phyloP scores from a whole-genome alignment of 1,140 invertebrate genomes.

The Plectrocnemia conspersa region DNA sequence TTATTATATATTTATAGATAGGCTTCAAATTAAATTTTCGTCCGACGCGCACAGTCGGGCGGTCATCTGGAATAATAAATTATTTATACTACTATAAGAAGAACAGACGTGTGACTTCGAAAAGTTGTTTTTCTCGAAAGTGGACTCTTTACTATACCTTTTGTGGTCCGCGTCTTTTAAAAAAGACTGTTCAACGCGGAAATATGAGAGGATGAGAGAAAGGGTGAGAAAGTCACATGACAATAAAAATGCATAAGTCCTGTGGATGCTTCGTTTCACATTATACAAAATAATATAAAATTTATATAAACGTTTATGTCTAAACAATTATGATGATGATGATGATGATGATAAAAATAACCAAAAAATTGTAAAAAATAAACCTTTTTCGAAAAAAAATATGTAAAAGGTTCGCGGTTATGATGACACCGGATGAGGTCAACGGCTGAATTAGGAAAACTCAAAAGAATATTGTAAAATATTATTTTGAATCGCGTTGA shows the following conservation, averaged over 20 bases:
- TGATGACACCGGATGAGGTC: constrained; percentile 22
- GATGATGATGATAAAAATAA: constrained; percentile 31
- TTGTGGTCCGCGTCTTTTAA: too few species aligned
- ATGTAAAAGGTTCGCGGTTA: constrained; percentile 30
- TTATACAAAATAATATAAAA: constrained; percentile 34
- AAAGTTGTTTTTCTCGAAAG: too few species aligned
- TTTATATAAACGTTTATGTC: constrained; percentile 35
- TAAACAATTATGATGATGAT: too few species aligned
- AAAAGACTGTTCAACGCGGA: too few species aligned
- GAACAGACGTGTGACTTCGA: too few species aligned
- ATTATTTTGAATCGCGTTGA: too few species aligned
- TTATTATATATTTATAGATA: constrained; percentile 35
- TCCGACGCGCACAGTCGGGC: neutral
- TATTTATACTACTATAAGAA: too few species aligned
- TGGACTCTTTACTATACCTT: too few species aligned
- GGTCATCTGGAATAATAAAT: too few species aligned
- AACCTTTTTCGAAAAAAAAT: constrained; percentile 23
- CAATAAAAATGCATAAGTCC: constrained; percentile 23
- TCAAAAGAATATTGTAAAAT: too few species aligned
- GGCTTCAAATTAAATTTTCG: constrained; percentile 31
- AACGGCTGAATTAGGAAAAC: constrained; percentile 13
- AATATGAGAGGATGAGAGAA: too few species aligned
- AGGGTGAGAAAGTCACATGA: constrained; percentile 29
- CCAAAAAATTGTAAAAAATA: constrained; percentile 34
- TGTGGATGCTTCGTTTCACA: constrained; percentile 33